Conservation (phyloP, 2,888 invertebrate genomes). For the Diaprepes abbreviatus region DNA sequence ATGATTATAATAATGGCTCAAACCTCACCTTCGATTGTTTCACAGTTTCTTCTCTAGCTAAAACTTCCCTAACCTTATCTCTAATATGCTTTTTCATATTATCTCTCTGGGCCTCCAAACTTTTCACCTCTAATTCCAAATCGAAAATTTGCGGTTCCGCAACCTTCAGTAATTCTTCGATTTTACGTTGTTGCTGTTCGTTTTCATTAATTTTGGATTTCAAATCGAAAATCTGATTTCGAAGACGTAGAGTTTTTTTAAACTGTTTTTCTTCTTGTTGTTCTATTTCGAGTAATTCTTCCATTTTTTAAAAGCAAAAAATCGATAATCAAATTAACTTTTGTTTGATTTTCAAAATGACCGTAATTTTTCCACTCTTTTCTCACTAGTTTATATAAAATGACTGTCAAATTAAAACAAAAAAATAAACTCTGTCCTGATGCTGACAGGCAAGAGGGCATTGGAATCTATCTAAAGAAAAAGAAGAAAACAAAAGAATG, state of each 20-base stretch:
- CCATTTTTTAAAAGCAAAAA: constrained; percentile 6
- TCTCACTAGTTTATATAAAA: no score
- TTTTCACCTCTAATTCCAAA: not conserved
- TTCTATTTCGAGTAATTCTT: constrained; percentile 12
- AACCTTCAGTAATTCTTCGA: not conserved
- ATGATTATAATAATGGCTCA: no score
- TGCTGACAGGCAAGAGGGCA: no score
- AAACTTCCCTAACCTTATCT: not conserved
- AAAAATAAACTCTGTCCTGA: no score
- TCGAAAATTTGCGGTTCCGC: not conserved
- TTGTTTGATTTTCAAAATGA: no score
- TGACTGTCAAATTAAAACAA: no score
- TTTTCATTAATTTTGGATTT: constrained; percentile 4
- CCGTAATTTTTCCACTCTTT: no score
- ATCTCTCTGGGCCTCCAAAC: not conserved
- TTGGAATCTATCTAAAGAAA: no score
- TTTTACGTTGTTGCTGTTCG: not conserved
- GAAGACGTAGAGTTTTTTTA: constrained; percentile 6
- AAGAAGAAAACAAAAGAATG: no score
- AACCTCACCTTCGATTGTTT: constrained; percentile 8
- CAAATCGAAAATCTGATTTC: constrained; percentile 2
- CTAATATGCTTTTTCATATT: constrained; percentile 3
- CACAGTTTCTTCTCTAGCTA: constrained; percentile 9
- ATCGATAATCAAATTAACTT: not conserved
- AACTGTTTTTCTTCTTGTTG: not conserved